Evolutionary conservation across 2,888 invertebrate genomes (phyloP).

Genomic region (Sclerodermus sp.): DNA sequence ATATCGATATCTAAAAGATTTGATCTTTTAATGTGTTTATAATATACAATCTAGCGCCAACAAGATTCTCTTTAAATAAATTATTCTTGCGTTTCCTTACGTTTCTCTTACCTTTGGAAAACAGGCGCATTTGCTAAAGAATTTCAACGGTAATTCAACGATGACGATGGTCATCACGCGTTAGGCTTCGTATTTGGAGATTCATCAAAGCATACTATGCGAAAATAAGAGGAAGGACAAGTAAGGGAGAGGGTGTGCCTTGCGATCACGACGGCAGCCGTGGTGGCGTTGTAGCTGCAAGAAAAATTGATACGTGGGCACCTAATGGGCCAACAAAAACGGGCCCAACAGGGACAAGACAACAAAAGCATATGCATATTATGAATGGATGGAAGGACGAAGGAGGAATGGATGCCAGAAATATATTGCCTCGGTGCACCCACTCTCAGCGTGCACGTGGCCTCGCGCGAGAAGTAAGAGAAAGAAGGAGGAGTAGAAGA

Average conservation of each 20-base stretch:
- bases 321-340: conserved; percentile 51
- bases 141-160: too few relatives aligned
- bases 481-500: conserved; percentile 10
- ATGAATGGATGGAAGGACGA: conserved; percentile 51
- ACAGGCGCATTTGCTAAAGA: too few relatives aligned
- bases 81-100: too few relatives aligned
- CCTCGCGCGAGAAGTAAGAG: conserved; percentile 13
- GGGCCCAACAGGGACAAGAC: conserved; percentile 47
- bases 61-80: too few relatives aligned
- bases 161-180: too few relatives aligned
- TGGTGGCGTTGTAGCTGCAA: conserved; percentile 29
- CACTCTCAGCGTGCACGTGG: conserved; percentile 45
- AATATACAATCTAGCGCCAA: too few relatives aligned
- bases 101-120: too few relatives aligned
- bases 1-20: too few relatives aligned
- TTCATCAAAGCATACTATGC: neutral
- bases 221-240: neutral
- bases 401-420: conserved; percentile 49
- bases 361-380: conserved; percentile 52
- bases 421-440: conserved; percentile 50
- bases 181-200: too few relatives aligned
- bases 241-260: neutral
- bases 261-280: conserved; percentile 2
- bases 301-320: conserved; percentile 55
- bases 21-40: too few relatives aligned